These are phyloP conservation scores for Parnassius apollo DNA, from an alignment of 2,888 invertebrate genomes.

Conservation along the genomic window DNA sequence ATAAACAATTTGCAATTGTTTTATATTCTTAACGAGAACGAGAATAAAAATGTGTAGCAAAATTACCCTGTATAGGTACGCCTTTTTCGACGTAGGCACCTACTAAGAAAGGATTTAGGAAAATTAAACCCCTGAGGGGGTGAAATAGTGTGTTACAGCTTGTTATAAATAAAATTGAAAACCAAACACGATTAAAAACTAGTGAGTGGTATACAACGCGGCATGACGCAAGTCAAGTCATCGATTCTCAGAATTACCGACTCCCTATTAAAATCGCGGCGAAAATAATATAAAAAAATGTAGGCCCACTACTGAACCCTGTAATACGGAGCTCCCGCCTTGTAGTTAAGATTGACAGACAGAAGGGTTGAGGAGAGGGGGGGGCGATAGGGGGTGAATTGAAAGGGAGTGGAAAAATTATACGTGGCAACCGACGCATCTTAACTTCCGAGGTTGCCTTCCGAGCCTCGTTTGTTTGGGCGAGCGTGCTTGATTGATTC, in stretches of 20 bases:
- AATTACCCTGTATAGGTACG: no score
- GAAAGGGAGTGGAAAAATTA: slow-evolving; percentile 78
- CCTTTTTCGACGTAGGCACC: no score
- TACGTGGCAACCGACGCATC: slow-evolving; percentile 78
- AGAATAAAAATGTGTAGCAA: no score
- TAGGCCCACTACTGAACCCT: slow-evolving; percentile 65
- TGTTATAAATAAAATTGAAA: no score
- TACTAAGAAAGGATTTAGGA: no score
- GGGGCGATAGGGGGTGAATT: slow-evolving; percentile 62
- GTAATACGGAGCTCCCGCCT: slow-evolving; percentile 63
- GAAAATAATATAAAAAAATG: slow-evolving; percentile 58
- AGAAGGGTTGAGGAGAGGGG: slow-evolving; percentile 68
- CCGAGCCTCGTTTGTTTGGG: slow-evolving; percentile 50
- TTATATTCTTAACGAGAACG: no score
- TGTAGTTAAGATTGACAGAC: slow-evolving; percentile 80
- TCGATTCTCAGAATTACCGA: slow-evolving; percentile 60
- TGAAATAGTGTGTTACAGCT: no score
- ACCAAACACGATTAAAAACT: slow-evolving; percentile 25
- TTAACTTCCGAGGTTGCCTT: slow-evolving; percentile 73
- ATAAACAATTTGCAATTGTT: no score
- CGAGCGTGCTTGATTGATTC: slow-evolving; percentile 35
- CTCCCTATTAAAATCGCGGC: slow-evolving; percentile 64
- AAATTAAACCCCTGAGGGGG: no score
- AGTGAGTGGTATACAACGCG: slow-evolving; percentile 35
- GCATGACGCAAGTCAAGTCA: slow-evolving; percentile 55